Evolutionary conservation across 2,888 invertebrate species (phyloP), one percentile per base, ranked within the genome.

Genomic region (Cephus rjabovi): DNA sequence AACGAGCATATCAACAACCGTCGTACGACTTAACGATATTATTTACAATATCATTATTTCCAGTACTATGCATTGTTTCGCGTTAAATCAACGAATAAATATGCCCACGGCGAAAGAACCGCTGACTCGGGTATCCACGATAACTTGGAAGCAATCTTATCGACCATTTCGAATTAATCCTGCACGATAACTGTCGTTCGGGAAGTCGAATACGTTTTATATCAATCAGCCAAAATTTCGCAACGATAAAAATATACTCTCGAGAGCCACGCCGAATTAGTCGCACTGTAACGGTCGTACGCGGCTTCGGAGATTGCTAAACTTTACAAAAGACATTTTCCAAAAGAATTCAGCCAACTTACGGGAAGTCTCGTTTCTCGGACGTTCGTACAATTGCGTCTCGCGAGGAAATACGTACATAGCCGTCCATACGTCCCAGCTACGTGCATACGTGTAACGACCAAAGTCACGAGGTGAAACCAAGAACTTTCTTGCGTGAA

Each of bases 401-500:
- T 71, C 15, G 31, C 23, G 71, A 15, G 31, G 2, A 56, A 15
- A 56, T 23, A 56, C 56, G 56, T 23, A 56, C 56, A 3, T 2
- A 23, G 56, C 9, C 9, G 2, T 56, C 2, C 56, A 1, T 23
- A 56, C 6, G 15, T 23, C 15, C 15, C 2, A 23, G 6, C 56
- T 23, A 56, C 9, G 56, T 56, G 31, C 12, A 33, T 9, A 23
- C 71, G 15, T 33, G 71, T 23, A 12, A 34, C 71, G 12, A 71
- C 4, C 31, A 9, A 34, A 71, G 34, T 34, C 31, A 71, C 79
- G 31, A 35, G 68, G 81, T 76, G 81, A 84, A 84, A 82, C 69
- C 83, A 74, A 81, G 78, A 73, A 79, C 84, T 84, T 84, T 81
- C 81, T 73, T 82, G 75, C 79, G 82, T 76, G 81, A 85, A 81